Base-by-base conservation (phyloP, 2,113 vertebrate genomes). In the Motacilla alba region DNA sequence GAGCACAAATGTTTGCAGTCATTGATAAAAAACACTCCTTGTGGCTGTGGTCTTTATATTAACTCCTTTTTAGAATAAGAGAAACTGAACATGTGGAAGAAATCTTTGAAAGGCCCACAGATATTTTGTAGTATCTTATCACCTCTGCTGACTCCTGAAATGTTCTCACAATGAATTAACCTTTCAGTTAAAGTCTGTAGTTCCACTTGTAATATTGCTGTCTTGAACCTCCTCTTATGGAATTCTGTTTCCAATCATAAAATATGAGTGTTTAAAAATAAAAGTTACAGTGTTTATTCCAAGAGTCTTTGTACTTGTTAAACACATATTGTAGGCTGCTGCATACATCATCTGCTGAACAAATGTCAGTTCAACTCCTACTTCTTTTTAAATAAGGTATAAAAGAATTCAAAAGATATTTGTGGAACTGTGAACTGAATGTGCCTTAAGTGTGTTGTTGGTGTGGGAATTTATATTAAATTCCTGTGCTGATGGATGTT, bases 201-300 rank as follows among this genome's bases (percentile, higher is more conserved):
- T 69, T 91, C 15, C 9, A 73, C 8, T 27, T 43, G 23, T 52
- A 62, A 62, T 30, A 31, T 35, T 70, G 13, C 12, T 74, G 21
- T 66, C n/a, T 59, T 66, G 33, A 67, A 64, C 22, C 4, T 56
- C n/a, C 41, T 81, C 5, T 64, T 24, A 20, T 10, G 19, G 59
- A 85, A 66, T 44, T 88, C 16, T 80, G 10, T 85, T 88, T 76
- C 43, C 23, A 85, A 18, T 27, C 1, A 4, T 46, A 95, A 91
- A 87, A 76, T 23, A 27, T 13, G 21, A 67, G 7, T 68, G 46
- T 79, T 94, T 91, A 95, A 95, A 93, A 95, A 87, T 50, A 87
- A 90, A 87, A 70, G 37, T 30, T 76, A n/a, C 14, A 53, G 33
- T 78, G 39, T 94, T 90, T 86, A 62, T 90, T 87, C 74, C n/a